Base-by-base conservation (phyloP, 2,113 vertebrate genomes). In the Heterocephalus glaber region DNA sequence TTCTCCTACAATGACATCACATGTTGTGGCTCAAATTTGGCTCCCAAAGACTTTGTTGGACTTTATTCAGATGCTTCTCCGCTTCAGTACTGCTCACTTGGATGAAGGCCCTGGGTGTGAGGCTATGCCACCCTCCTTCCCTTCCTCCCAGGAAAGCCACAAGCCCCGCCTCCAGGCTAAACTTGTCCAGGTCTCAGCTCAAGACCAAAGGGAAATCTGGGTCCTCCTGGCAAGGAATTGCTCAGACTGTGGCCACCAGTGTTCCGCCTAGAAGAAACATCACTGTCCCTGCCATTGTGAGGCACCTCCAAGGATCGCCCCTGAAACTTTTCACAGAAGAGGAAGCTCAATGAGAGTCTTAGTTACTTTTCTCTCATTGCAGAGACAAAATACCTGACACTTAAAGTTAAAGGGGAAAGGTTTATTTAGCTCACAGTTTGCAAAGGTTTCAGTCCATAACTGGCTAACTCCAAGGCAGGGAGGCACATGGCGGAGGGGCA, bases 171-270 rank as follows among this genome's bases (percentile, higher is more conserved):
- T 61, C 38, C 3, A 26, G 61, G 38, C 70, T 60, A 9, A 8
- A 7, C 17, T 72, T 38, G 13, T 33, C 63, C 66, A 3, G 12
- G 41, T 47, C 49, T 65, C 81, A 49, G 52, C 44, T 35, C 22
- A 30, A 44, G 63, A 41, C n/a, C 19, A 7, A 33, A 4, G 2
- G 16, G 28, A 33, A 63, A 16, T 30, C 28, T 11, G 70, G 41
- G 52, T 58, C 12, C 49, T 19, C 30, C 60, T 19, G 35, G 79
- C 7, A 77, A 41, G 56, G 84, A 74, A 30, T 0, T 8, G 44
- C 7, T 12, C 47, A 0, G 3, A 30, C 28, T 2, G 19, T 22
- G 33, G 56, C 5, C 2, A 13, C 12, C 49, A 1, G n/a, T 1
- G 24, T 60, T 26, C 58, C 10, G 66, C 30, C 52, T 47, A 41